Evolutionary conservation across 2,888 invertebrate species (phyloP), one percentile per base, ranked within the genome.

Genomic region (Alsophila aescularia): DNA sequence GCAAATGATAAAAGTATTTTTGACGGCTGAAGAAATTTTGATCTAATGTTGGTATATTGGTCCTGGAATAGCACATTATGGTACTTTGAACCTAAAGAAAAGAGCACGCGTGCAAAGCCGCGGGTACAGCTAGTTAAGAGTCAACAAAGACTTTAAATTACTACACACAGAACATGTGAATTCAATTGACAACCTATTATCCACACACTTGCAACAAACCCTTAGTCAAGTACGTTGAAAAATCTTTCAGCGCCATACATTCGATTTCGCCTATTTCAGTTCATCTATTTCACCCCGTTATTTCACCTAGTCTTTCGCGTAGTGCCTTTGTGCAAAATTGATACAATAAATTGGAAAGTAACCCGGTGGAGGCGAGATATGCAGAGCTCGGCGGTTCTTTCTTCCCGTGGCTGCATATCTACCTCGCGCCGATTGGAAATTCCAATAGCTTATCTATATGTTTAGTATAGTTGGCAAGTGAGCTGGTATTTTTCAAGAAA

Each of bases 401-500:
- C 75, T 77, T 76, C 68, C 69, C 66, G 58, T 75, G 75, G 76
- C 69, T 75, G 71, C 80, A 77, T 83, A 78, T 81, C 70, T 64
- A 78, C 81, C 70, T 64, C 70, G 75, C 78, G 79, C 77, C 81
- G 81, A 87, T 85, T 87, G 84, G 80, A 87, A 87, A 87, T 87
- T 83, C 85, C 83, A 62, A 69, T 66, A 68, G 73, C 67, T 72
- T 74, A 73, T 73, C 70, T 29, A 66, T 70, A 66, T 70, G n/a
- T n/a, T n/a, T 35, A 69, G 34, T 37, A 21, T 18, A 36, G 36
- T 34, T 15, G 37, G n/a, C n/a, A 43, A 48, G 42, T 24, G 18
- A 31, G 29, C 12, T 15, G 15, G 24, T 24, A 6, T 24, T 24
- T 24, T 6, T 24, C 7, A 7, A 5, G 24, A 24, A 18, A 5